Base-by-base conservation (phyloP, 92 coral and sea anemone species). In the Heteractis magnifica region DNA sequence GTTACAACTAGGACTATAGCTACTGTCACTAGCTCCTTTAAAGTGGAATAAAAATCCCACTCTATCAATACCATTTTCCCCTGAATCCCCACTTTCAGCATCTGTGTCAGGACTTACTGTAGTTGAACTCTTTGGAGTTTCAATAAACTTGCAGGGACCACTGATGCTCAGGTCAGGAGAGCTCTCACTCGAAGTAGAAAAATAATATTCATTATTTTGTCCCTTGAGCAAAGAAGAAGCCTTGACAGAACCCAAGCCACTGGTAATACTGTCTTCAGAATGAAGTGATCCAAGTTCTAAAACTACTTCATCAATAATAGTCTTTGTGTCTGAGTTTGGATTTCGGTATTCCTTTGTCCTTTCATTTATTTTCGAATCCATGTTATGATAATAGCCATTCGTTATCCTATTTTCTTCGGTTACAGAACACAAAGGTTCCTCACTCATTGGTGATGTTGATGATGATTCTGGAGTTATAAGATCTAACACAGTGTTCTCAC, bases 231-330 rank as follows among this genome's bases (percentile, higher is more conserved):
- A 72, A 58, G 83, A 12, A 77, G 85, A 78, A 26, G 81, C 71
- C 19, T 56, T 77, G 0, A 87, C 71, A 64, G 87, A 72, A 4
- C 93, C 93, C 18, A 87, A 78, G 15, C 97, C 97, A 90, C 97
- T 93, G 60, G 72, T 77, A 9, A 90, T 76, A 82, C 94, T 93
- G 23, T 82, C 85, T 80, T 88, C 94, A 56, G 97, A 90, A 64
- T 85, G 82, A 53, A 79, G 56, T 23, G 97, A 93, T 70, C 84
- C 90, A 56, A 53, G 73, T 16, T 90, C 93, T 13, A 56, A 81
- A 5, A 81, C 51, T 9, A 70, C 77, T 20, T 65, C 76, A 51
- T 77, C 74, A 7, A 77, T 18, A 13, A 77, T 65, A 65, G 75
- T 60, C 58, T 52, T 64, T 34, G 76, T 34, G 23, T 71, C 18